Conservation (phyloP, 2,888 invertebrate genomes). For the Lithophane socia region DNA sequence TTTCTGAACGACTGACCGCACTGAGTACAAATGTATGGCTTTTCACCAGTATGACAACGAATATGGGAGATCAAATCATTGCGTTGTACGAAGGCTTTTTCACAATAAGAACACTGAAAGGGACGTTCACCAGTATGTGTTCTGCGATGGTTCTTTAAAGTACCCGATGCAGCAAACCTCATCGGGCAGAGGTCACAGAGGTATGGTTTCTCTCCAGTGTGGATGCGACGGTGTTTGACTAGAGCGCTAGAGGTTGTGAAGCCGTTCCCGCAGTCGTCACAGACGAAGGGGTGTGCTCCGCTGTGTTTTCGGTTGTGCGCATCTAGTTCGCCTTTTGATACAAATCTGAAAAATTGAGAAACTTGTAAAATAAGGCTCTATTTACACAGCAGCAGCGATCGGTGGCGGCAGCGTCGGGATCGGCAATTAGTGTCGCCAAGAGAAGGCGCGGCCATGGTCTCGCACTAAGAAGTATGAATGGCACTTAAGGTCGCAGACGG, state of each 20-base stretch:
- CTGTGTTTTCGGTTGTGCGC: slow-evolving; percentile 90
- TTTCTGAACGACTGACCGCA: slow-evolving; percentile 90
- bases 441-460: no score
- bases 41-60: slow-evolving; percentile 89
- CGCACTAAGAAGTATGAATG: no score
- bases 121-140: slow-evolving; percentile 91
- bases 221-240: slow-evolving; percentile 90
- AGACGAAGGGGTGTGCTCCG: slow-evolving; percentile 91
- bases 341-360: slow-evolving; percentile 77
- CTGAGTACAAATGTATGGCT: slow-evolving; percentile 84
- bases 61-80: slow-evolving; percentile 90
- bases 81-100: slow-evolving; percentile 90
- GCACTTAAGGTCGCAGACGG: no score
- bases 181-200: slow-evolving; percentile 90
- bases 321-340: slow-evolving; percentile 89
- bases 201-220: slow-evolving; percentile 91
- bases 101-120: slow-evolving; percentile 89
- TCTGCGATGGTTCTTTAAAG: slow-evolving; percentile 90
- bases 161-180: slow-evolving; percentile 90
- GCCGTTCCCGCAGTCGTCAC: slow-evolving; percentile 88
- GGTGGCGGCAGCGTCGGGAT: background rate
- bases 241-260: slow-evolving; percentile 91
- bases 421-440: background rate
- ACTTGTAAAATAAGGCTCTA: no score
- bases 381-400: no score